phyloP scores from a whole-genome alignment of 2,888 invertebrate species.

The Aporophyla lueneburgensis region DNA sequence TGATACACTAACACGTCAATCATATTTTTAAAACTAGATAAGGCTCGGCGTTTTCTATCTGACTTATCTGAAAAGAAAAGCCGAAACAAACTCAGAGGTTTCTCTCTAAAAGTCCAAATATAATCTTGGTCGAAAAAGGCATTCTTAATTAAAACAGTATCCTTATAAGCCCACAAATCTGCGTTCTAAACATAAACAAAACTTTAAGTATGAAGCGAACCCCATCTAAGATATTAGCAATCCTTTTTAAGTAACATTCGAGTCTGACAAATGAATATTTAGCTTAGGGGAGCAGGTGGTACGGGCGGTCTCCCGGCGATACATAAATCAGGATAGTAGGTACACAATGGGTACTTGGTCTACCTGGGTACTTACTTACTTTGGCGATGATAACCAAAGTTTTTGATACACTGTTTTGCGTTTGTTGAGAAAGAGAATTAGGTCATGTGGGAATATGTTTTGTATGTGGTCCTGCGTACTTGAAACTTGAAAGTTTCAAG shows the following conservation, averaged over 20 bases:
- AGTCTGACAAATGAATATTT: slow-evolving; percentile 88
- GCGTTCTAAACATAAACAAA: slow-evolving; percentile 75
- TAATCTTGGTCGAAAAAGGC: neutral
- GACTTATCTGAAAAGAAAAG: too few species aligned
- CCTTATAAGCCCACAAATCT: slow-evolving; percentile 55
- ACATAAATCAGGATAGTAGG: slow-evolving; percentile 82
- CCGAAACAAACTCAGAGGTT: too few species aligned
- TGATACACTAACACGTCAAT: too few species aligned
- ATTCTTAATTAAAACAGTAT: slow-evolving; percentile 61
- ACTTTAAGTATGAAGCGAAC: slow-evolving; percentile 73
- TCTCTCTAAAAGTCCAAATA: too few species aligned
- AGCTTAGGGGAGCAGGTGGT: slow-evolving; percentile 83
- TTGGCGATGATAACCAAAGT: slow-evolving; percentile 51
- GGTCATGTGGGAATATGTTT: slow-evolving; percentile 13
- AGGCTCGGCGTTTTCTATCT: too few species aligned
- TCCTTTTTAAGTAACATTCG: slow-evolving; percentile 87
- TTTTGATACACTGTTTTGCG: slow-evolving; percentile 51
- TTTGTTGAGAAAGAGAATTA: slow-evolving; percentile 29
- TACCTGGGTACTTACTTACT: slow-evolving; percentile 62
- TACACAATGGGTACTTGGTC: slow-evolving; percentile 64
- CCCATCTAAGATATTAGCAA: slow-evolving; percentile 88
- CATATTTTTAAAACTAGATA: too few species aligned
- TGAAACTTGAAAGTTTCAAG: neutral
- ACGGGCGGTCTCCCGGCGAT: slow-evolving; percentile 73
- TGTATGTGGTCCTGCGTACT: neutral